Conservation (phyloP, 2,888 invertebrate genomes). For the Chironomus tentans region DNA sequence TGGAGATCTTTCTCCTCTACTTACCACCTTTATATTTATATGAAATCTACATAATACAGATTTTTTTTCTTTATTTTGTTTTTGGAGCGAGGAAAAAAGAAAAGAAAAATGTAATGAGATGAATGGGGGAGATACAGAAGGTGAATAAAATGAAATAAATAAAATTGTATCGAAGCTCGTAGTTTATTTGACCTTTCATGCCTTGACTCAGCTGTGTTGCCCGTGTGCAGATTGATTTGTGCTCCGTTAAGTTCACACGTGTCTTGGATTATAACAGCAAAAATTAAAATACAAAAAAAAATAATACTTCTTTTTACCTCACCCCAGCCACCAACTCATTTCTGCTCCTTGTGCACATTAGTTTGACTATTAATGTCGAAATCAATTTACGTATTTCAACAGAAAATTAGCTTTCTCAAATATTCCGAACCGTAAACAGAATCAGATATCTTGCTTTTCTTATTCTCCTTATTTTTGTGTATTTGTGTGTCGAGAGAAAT, state of each 20-base stretch:
- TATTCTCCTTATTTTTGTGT: no score
- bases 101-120: not conserved
- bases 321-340: not conserved
- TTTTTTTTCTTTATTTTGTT: not conserved
- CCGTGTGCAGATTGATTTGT: constrained; percentile 4
- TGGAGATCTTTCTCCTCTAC: not conserved
- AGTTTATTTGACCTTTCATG: constrained; percentile 15
- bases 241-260: not conserved
- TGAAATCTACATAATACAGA: not conserved
- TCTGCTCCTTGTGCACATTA: not conserved
- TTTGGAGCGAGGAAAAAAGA: not conserved
- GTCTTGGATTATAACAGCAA: not conserved
- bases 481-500: no score
- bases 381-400: not conserved
- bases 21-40: no score
- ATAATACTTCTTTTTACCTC: not conserved
- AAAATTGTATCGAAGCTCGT: not conserved
- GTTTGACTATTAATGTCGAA: constrained; percentile 6
- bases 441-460: no score
- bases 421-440: no score
- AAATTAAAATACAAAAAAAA: not conserved
- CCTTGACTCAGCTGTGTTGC: not conserved
- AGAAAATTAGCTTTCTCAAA: no score
- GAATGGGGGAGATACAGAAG: not conserved
- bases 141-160: not conserved